These are phyloP conservation scores for Catamblyrhynchus diadema DNA, from an alignment of 2,797 vertebrate species.

Conservation along the genomic window DNA sequence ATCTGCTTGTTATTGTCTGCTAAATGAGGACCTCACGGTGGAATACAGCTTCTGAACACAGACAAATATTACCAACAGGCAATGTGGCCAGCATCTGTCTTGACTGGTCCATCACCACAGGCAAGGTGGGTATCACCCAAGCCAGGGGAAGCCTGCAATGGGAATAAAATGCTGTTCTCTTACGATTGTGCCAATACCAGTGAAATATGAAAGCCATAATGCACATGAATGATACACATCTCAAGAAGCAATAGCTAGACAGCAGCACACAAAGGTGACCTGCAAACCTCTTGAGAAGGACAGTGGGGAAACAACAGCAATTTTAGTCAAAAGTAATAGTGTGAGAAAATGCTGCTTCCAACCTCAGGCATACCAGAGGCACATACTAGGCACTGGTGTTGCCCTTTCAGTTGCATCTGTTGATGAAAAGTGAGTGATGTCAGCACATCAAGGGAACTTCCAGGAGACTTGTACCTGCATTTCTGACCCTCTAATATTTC, in stretches of 20 bases:
- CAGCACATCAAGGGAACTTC: background rate
- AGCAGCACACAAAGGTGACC: conserved; percentile 2
- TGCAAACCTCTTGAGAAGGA: background rate
- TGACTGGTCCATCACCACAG: background rate
- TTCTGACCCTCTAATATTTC: background rate
- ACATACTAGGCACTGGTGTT: background rate
- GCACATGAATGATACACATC: background rate
- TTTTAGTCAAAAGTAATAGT: background rate
- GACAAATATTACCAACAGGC: background rate
- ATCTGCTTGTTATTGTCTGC: conserved; percentile 1
- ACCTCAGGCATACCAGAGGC: background rate
- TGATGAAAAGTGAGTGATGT: background rate
- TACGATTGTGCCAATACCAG: background rate
- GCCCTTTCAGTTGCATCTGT: background rate
- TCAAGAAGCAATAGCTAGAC: background rate
- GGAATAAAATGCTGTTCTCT: background rate
- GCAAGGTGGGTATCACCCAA: background rate
- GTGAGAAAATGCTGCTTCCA: background rate
- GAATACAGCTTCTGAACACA: background rate
- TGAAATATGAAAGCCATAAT: background rate
- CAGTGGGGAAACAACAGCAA: background rate
- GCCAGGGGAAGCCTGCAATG: background rate
- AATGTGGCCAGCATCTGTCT: background rate
- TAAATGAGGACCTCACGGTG: background rate
- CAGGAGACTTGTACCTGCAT: background rate